Evolutionary conservation across 2,888 invertebrate genomes (phyloP).

Genomic region (Hofmannophila pseudospretella): DNA sequence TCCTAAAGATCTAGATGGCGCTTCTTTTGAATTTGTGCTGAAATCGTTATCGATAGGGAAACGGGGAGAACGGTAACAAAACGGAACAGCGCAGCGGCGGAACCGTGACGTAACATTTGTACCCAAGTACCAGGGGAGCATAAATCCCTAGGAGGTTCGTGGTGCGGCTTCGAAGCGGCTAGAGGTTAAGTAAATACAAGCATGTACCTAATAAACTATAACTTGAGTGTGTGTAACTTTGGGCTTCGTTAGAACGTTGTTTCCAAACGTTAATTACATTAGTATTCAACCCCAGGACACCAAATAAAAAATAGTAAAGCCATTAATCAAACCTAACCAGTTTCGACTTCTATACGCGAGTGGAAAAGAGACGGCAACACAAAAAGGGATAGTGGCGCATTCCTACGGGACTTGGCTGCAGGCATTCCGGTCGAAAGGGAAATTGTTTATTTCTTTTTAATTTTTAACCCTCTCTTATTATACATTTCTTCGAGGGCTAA

Average conservation of each 20-base stretch:
- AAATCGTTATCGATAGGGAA: too few relatives aligned
- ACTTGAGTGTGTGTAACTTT: too few relatives aligned
- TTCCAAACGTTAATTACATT: slow-evolving; percentile 17
- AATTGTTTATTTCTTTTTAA: slow-evolving; percentile 13
- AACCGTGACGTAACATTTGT: slow-evolving; percentile 14
- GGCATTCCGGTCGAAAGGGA: slow-evolving; percentile 19
- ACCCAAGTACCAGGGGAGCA: slow-evolving; percentile 13
- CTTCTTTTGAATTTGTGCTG: too few relatives aligned
- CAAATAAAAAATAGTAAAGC: slow-evolving; percentile 14
- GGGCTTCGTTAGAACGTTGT: slow-evolving; percentile 16
- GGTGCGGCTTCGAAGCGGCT: background rate
- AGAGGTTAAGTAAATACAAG: too few relatives aligned
- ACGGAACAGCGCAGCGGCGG: slow-evolving; percentile 5
- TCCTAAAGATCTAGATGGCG: too few relatives aligned
- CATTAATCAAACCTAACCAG: slow-evolving; percentile 23
- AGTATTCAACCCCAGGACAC: slow-evolving; percentile 16
- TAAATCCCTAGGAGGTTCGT: background rate
- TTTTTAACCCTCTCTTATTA: slow-evolving; percentile 14
- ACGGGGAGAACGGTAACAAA: slow-evolving; percentile 3
- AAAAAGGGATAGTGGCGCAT: slow-evolving; percentile 16
- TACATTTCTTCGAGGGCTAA: slow-evolving; percentile 15
- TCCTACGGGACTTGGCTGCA: slow-evolving; percentile 17
- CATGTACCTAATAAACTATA: too few relatives aligned
- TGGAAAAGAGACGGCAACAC: slow-evolving; percentile 8
- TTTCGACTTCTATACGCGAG: slow-evolving; percentile 7